Percentiles rank a stretch among this genome's conserved stretches.
Conservation (phyloP, 2,888 invertebrate species). For the Chelonus formosanus region DNA sequence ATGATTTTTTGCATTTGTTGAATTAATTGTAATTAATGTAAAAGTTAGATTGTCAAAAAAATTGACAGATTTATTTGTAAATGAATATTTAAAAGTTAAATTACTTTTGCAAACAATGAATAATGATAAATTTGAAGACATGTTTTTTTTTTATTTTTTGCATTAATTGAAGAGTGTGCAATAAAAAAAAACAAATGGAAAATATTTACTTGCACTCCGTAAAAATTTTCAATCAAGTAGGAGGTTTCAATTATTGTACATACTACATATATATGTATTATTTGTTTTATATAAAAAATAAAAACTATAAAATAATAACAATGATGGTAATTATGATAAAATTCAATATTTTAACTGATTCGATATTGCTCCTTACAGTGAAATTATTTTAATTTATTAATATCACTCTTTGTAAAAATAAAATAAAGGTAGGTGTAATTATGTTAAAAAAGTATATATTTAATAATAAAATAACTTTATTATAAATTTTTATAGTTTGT, state of each 20-base stretch:
- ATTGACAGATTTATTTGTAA: no score
- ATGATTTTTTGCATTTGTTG: no score
- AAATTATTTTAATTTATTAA: neutral
- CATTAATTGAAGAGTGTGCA: neutral
- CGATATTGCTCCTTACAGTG: neutral
- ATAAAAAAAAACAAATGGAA: neutral
- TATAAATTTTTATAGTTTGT: no score
- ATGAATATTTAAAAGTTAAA: no score
- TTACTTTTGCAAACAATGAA: neutral
- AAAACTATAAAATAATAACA: conserved; percentile 32
- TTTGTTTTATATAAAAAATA: conserved; percentile 53
- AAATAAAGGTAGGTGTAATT: no score
- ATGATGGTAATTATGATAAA: conserved; percentile 24
- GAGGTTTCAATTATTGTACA: conserved; percentile 62
- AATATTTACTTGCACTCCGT: no score
- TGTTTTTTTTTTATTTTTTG: neutral
- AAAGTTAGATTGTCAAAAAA: no score
- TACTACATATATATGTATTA: conserved; percentile 53
- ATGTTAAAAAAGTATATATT: no score
- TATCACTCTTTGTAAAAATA: neutral
- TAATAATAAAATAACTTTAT: no score
- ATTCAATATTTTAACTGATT: neutral
- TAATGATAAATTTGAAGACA: neutral
- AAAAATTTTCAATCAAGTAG: conserved; percentile 32
- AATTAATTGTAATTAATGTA: no score